Conservation (phyloP, 2,888 invertebrate genomes). For the Agapostemon virescens region DNA sequence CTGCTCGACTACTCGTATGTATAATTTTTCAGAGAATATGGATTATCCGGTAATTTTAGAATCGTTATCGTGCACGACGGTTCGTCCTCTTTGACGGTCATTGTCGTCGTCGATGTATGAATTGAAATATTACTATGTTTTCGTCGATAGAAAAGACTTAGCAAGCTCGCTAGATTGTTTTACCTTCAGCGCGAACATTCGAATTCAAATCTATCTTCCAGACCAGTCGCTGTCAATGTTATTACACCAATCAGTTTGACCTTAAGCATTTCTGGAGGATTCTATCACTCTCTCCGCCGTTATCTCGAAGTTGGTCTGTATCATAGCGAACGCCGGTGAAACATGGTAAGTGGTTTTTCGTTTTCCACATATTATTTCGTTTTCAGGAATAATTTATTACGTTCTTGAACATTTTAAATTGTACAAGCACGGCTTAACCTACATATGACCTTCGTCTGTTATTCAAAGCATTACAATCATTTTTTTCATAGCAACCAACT, state of each 20-base stretch:
- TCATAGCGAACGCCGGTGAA: not conserved
- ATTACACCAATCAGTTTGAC: slow-evolving; percentile 44
- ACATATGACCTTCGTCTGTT: slow-evolving; percentile 56
- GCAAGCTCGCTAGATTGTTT: not conserved
- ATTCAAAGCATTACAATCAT: not conserved
- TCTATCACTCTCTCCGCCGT: not conserved
- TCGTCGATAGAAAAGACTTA: slow-evolving; percentile 24
- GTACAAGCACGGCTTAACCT: slow-evolving; percentile 53
- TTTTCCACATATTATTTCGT: not conserved
- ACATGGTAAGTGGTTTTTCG: slow-evolving; percentile 59
- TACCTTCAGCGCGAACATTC: slow-evolving; percentile 48
- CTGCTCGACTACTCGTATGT: not conserved
- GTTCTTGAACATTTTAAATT: not conserved
- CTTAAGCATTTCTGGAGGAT: slow-evolving; percentile 41
- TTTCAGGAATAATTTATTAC: not conserved
- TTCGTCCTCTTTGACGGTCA: not conserved
- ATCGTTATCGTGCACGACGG: not conserved
- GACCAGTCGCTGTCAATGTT: slow-evolving; percentile 32
- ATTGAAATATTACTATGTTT: not conserved
- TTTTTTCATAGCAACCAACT: too few relatives aligned
- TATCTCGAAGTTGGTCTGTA: not conserved
- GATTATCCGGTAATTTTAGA: slow-evolving; percentile 11
- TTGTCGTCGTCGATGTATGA: not conserved
- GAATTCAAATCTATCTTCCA: slow-evolving; percentile 56
- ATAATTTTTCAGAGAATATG: slow-evolving; percentile 26